phyloP scores from a whole-genome alignment of 2,113 vertebrate species.

The Pitta sordida region DNA sequence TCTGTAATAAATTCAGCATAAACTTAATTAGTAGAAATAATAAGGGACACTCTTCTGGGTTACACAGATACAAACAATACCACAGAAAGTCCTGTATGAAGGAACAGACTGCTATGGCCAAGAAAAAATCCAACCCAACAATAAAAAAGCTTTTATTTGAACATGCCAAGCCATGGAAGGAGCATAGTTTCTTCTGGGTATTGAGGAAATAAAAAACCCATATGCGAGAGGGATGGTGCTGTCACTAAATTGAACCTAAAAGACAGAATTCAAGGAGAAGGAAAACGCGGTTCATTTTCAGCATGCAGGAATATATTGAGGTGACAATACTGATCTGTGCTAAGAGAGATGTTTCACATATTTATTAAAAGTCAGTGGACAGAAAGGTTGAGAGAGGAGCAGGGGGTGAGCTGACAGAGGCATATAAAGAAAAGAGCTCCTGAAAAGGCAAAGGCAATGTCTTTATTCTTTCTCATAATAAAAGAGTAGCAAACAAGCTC shows the following conservation, averaged over 20 bases:
- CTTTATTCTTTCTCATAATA: background rate
- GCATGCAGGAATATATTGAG: conserved; percentile 24
- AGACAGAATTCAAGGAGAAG: conserved; percentile 1
- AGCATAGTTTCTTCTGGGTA: background rate
- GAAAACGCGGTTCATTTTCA: conserved; percentile 8
- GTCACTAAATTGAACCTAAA: conserved; percentile 4
- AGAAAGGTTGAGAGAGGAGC: conserved; percentile 44
- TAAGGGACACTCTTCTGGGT: background rate
- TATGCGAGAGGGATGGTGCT: background rate
- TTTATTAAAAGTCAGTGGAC: conserved; percentile 53
- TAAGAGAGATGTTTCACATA: conserved; percentile 58
- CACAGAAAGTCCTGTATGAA: background rate
- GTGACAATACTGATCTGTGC: conserved; percentile 42
- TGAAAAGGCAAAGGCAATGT: background rate
- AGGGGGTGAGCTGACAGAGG: conserved; percentile 28
- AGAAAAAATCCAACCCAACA: too few species aligned
- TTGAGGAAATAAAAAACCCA: conserved; percentile 6
- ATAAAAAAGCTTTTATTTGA: background rate
- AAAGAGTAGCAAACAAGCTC: background rate
- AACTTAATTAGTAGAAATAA: background rate
- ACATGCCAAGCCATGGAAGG: background rate
- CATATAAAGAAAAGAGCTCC: conserved; percentile 18
- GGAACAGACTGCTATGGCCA: background rate
- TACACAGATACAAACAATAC: background rate
- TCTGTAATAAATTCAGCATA: background rate